Evolutionary conservation across 2,888 invertebrate species (phyloP).

Genomic region (Pyrgus malvae): DNA sequence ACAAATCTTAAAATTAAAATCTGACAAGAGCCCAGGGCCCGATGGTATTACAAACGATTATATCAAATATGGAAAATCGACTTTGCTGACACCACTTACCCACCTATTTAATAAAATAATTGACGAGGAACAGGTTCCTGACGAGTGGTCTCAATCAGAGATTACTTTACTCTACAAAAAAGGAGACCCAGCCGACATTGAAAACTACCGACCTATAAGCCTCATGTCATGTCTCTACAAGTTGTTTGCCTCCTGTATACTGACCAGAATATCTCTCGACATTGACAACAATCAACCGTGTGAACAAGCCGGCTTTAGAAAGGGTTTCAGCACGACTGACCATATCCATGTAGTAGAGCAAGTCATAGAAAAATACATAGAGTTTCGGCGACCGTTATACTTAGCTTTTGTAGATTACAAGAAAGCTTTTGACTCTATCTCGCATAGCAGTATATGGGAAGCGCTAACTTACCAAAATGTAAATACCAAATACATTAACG

Average conservation of each 20-base stretch:
- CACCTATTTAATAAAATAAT: background rate
- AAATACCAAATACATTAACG: background rate
- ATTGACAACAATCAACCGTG: background rate
- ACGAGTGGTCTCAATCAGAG: background rate
- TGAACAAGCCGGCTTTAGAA: background rate
- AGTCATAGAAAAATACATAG: background rate
- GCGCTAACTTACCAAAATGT: background rate
- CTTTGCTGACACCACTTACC: background rate
- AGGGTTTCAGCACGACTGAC: background rate
- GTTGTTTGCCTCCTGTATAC: background rate
- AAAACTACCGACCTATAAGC: background rate
- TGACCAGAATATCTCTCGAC: background rate
- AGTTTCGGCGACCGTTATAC: too few species aligned
- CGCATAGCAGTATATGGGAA: background rate
- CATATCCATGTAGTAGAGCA: too few species aligned
- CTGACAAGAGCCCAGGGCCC: too few species aligned
- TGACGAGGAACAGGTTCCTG: background rate
- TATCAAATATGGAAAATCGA: background rate
- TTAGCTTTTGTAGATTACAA: conserved; percentile 24
- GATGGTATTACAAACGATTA: background rate
- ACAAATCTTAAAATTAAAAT: background rate
- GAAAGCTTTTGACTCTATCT: conserved; percentile 14
- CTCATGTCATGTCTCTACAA: background rate
- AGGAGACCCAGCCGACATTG: too few species aligned
- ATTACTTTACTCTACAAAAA: background rate